Evolutionary conservation across 2,888 invertebrate genomes (phyloP), one percentile per base, ranked within the genome.

Genomic region (Hartigia nigra): DNA sequence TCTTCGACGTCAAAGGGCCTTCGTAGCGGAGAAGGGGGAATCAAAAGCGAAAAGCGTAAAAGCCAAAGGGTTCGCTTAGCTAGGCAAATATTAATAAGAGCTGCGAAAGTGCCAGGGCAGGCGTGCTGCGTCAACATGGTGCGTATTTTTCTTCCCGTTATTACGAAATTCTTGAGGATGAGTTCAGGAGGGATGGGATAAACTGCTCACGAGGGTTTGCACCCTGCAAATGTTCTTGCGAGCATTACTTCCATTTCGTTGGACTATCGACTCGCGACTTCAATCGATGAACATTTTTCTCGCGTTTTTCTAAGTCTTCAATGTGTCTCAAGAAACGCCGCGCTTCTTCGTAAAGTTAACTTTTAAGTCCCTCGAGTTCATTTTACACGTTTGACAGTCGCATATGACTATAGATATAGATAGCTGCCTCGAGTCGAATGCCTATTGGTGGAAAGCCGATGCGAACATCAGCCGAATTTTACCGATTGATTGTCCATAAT

Each of bases 401-500:
- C 23, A 14, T 55, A 2, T 55, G 23, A 55, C 55, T 23, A 9
- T 55, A 9, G 9, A 9, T 3, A 23, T 23, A 39, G 23, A 9
- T 55, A 23, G 55, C 9, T 55, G 23, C 55, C 55, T 14, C 3
- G 23, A 55, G 23, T 23, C 9, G 55, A 55, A 55, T 1, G 23
- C 9, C 55, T 55, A 9, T 55, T 1, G 23, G 55, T 55, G 9
- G 23, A 55, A 55, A 55, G 0, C 23, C 55, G 23, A 55, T 55
- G 23, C 23, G 55, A 55, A 9, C 55, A 55, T 82, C 81, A 78
- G 82, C 79, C 78, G 80, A 84, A 84, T 83, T 84, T 84, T 84
- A 82, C 82, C 72, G 72, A 72, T 72, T 72, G 72, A 72, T 72
- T 72, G 72, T 72, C 72, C 32, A 72, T 72, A 72, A 72, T 31